phyloP scores from a whole-genome alignment of 2,888 invertebrate species.

The Cosmopolites sordidus region DNA sequence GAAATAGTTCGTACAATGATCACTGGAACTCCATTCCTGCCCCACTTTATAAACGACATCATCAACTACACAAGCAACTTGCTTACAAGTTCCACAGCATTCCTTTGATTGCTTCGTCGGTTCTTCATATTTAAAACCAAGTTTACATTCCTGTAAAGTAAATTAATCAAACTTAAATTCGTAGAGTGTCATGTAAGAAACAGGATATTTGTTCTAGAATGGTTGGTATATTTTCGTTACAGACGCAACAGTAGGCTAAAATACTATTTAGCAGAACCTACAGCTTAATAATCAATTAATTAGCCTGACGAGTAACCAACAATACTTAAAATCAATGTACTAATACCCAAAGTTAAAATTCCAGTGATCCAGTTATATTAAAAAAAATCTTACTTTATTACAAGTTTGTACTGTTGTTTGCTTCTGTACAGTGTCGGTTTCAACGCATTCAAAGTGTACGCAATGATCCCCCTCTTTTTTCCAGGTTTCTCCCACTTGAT shows the following conservation, averaged over 20 bases:
- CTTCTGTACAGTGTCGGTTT: conserved; percentile 51
- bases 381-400: conserved; percentile 37
- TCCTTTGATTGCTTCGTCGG: conserved; percentile 36
- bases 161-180: too few relatives aligned
- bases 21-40: conserved; percentile 57
- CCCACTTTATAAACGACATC: conserved; percentile 51
- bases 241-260: too few relatives aligned
- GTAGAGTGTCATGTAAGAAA: neutral
- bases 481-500: conserved; percentile 59
- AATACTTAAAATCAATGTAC: too few relatives aligned
- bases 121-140: conserved; percentile 20
- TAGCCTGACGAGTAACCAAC: too few relatives aligned
- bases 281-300: too few relatives aligned
- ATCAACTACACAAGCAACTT: conserved; percentile 54
- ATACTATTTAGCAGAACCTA: too few relatives aligned
- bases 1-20: conserved; percentile 59
- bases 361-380: too few relatives aligned
- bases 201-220: neutral
- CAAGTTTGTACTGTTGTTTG: conserved; percentile 55
- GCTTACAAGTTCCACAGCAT: conserved; percentile 65
- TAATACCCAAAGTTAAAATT: too few relatives aligned
- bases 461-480: conserved; percentile 52
- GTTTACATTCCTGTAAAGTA: conserved; percentile 15
- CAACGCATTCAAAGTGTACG: conserved; percentile 53
- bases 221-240: too few relatives aligned